Conservation (phyloP, 2,797 vertebrate species). For the Anisognathus igniventris region DNA sequence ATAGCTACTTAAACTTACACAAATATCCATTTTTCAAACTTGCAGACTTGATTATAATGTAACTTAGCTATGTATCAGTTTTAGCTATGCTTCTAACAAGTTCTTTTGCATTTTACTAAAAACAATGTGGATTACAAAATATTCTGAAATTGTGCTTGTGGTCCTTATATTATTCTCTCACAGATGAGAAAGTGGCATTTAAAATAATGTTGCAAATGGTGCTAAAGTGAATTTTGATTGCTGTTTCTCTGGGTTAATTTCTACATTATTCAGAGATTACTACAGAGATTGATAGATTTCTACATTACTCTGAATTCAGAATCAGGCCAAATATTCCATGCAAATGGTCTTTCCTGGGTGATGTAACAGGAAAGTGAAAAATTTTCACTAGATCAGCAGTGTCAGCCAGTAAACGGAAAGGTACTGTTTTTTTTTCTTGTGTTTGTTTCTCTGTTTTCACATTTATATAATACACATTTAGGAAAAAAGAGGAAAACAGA, state of each 20-base stretch:
- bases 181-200: background rate
- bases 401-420: background rate
- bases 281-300: background rate
- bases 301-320: background rate
- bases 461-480: slow-evolving; percentile 6
- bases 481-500: slow-evolving; percentile 49
- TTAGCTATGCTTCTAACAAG: background rate
- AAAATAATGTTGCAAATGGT: background rate
- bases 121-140: background rate
- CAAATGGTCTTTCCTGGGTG: background rate
- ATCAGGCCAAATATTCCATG: background rate
- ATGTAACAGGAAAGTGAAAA: background rate
- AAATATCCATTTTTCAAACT: slow-evolving; percentile 10
- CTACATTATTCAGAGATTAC: background rate
- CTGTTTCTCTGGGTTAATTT: background rate
- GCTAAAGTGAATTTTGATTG: background rate
- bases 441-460: slow-evolving; percentile 34
- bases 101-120: background rate
- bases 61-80: background rate
- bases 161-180: background rate
- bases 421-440: background rate
- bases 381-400: background rate
- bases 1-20: slow-evolving; percentile 14
- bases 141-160: background rate
- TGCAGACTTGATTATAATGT: slow-evolving; percentile 1